These are phyloP conservation scores for Bursaphelenchus mucronatus DNA, from an alignment of 1,140 invertebrate species.

Conservation along the genomic window DNA sequence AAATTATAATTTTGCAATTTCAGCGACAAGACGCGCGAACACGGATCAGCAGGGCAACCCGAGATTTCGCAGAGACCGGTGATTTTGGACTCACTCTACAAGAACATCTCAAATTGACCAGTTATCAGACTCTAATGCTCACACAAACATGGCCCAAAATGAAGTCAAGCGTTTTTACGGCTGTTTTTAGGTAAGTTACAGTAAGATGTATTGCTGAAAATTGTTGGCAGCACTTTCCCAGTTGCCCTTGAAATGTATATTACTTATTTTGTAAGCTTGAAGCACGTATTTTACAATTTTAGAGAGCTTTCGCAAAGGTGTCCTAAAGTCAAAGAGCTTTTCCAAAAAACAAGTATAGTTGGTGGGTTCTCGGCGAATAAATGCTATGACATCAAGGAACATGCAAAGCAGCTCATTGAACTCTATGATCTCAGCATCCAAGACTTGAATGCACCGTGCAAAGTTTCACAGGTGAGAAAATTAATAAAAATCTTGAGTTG, in stretches of 20 bases:
- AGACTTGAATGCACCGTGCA: conserved; percentile 38
- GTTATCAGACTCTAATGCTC: conserved; percentile 46
- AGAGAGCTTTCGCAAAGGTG: conserved; percentile 36
- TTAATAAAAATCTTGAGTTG: conserved; percentile 1
- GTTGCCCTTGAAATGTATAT: too few species aligned
- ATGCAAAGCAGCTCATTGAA: conserved; percentile 31
- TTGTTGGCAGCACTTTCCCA: too few species aligned
- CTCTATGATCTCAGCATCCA: conserved; percentile 41
- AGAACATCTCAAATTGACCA: conserved; percentile 36
- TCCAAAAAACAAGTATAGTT: conserved; percentile 46
- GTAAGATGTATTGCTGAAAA: too few species aligned
- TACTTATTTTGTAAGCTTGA: too few species aligned
- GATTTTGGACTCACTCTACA: conserved; percentile 34
- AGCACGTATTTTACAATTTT: neutral
- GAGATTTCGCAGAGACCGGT: conserved; percentile 33
- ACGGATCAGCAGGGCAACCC: conserved; percentile 14
- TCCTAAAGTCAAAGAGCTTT: conserved; percentile 37
- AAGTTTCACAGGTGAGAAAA: conserved; percentile 22
- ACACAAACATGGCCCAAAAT: conserved; percentile 47
- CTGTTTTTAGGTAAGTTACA: conserved; percentile 38
- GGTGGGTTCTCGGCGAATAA: conserved; percentile 42
- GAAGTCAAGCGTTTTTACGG: conserved; percentile 35
- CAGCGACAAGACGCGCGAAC: neutral
- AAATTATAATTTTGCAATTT: too few species aligned
- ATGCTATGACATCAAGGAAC: conserved; percentile 48